Base-by-base conservation (phyloP, 2,888 invertebrate genomes). In the Nemotelus pantherinus region DNA sequence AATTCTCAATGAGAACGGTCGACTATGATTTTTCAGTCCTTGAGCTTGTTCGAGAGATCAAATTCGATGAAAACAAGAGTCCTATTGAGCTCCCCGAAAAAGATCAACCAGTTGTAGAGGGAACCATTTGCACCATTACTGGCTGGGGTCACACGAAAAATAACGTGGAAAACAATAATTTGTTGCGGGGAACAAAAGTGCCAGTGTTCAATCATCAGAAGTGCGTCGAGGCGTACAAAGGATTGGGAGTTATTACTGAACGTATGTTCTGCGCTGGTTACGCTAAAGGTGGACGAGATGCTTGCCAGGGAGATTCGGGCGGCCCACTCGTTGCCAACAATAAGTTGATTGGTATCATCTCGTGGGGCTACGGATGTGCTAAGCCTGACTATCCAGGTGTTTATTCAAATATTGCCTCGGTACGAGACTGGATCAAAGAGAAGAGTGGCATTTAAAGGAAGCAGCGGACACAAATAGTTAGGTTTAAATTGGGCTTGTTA, bases 21-120 rank as follows among this genome's bases (percentile, higher is more conserved):
- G 91, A 92, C 78, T 89, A 87, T 76, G 92, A 92, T 72, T 88
- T 90, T 47, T 90, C 91, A 0, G 81, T 92, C 0, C 81, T 92
- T 5, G 88, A 89, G 85, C 85, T 92, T 1, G 81, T 87, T 0
- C 86, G 85, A 9, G 88, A 89, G 2, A 85, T 92, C 53, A 81
- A 83, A n/a, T 90, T 89, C 77, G 87, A 84, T 78, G 85, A 87
- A 0, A 85, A 83, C 0, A 88, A 89, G 0, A 85, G 86, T 57
- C 84, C 88, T 0, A 87, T 90, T 1, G 81, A 85, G 3, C 82
- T 92, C 82, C 86, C 88, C 3, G 83, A 84, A 0, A 63, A 80
- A 1, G 85, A 84, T 39, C 82, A 85, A 57, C 75, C 67, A 65
- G 83, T 84, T 53, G 71, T 81, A 65, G 87, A 87, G 77, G 86